A percentile compares a stretch with the other conserved stretches of the same genome.
These are phyloP conservation scores for Microplitis deprimator DNA, from an alignment of 2,888 invertebrate genomes.

Conservation along the genomic window DNA sequence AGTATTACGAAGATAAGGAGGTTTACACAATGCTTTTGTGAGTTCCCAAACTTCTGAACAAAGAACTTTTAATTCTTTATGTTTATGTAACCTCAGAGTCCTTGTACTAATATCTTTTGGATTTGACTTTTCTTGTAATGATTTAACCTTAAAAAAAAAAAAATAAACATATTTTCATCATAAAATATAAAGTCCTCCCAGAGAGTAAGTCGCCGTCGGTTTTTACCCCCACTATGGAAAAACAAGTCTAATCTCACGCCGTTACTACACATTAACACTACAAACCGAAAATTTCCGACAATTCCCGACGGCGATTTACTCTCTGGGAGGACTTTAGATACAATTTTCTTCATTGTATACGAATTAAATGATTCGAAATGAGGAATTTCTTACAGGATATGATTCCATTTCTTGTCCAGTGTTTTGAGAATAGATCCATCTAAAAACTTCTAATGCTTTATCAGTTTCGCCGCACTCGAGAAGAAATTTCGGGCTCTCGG, in stretches of 20 bases:
- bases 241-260: no score
- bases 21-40: conserved; percentile 81
- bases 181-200: no score
- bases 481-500: conserved; percentile 87
- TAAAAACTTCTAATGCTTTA: conserved; percentile 80
- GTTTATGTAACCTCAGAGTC: conserved; percentile 80
- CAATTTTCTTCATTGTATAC: no score
- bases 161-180: conserved; percentile 7
- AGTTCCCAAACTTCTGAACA: conserved; percentile 82
- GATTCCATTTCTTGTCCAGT: conserved; percentile 80
- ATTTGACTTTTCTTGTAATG: conserved; percentile 80
- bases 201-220: no score
- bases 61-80: conserved; percentile 80
- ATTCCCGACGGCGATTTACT: no score
- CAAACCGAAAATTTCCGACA: no score
- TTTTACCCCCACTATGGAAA: no score
- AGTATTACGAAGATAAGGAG: conserved; percentile 84
- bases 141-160: conserved; percentile 75
- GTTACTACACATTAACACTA: no score
- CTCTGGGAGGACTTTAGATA: no score
- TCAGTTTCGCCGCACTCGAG: conserved; percentile 86
- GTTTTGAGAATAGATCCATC: conserved; percentile 80
- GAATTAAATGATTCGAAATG: no score
- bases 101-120: conserved; percentile 79
- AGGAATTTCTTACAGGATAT: conserved; percentile 77